A percentile compares a stretch with the other conserved stretches of the same genome.
Conservation (phyloP, 1,140 invertebrate species). For the Drosophila bipectinata region DNA sequence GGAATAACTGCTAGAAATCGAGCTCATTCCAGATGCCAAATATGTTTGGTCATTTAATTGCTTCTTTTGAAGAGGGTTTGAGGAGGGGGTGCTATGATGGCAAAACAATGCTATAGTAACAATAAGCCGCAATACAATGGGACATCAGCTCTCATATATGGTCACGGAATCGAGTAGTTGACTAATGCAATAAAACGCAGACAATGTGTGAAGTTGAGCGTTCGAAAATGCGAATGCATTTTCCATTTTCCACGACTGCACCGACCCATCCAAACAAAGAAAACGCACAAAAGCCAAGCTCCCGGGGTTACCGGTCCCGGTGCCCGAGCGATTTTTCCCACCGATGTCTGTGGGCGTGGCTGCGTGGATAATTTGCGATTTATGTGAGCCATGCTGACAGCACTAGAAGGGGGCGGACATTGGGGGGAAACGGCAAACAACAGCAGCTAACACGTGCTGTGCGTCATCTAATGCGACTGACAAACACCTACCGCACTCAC, state of each 20-base stretch:
- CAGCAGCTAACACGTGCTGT: slow-evolving; percentile 70
- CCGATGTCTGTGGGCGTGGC: slow-evolving; percentile 52
- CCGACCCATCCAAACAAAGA: slow-evolving; percentile 53
- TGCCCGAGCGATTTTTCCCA: not conserved
- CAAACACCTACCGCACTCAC: slow-evolving; percentile 53
- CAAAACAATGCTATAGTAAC: slow-evolving; percentile 23
- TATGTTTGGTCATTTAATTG: slow-evolving; percentile 28
- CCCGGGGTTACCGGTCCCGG: slow-evolving; percentile 13
- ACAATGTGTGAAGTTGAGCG: slow-evolving; percentile 79
- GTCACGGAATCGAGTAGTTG: slow-evolving; percentile 9
- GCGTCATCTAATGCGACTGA: slow-evolving; percentile 65
- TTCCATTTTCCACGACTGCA: slow-evolving; percentile 62
- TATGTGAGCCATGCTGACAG: slow-evolving; percentile 72
- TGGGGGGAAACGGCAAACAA: slow-evolving; percentile 26
- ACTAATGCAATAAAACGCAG: slow-evolving; percentile 76
- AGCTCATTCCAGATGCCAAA: not conserved
- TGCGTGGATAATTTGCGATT: slow-evolving; percentile 79
- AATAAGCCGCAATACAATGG: slow-evolving; percentile 14
- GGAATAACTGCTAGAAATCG: not conserved
- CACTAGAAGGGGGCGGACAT: slow-evolving; percentile 4
- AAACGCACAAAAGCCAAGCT: slow-evolving; percentile 70
- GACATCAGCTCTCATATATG: slow-evolving; percentile 7
- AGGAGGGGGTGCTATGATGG: no score
- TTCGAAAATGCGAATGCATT: slow-evolving; percentile 77
- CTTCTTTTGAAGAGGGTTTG: not conserved